Base-by-base conservation (phyloP, 2,797 vertebrate genomes). In the Neoniphon sammara region DNA sequence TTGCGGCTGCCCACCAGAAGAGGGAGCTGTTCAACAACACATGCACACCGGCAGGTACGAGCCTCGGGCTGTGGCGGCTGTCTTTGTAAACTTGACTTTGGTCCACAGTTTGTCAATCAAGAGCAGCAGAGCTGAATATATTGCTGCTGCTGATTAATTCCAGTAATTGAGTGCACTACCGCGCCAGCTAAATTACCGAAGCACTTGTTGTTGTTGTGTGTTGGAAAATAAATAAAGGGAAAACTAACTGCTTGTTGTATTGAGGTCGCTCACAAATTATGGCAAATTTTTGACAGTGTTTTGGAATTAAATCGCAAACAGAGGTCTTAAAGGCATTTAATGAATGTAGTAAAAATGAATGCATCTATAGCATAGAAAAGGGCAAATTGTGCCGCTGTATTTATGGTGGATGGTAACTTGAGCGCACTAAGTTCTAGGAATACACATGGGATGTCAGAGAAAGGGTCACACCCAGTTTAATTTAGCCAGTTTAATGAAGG, bases 11-110 rank as follows among this genome's bases (percentile, higher is more conserved):
- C 20, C 0, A 1, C 86, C 94, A 93, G 87, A 47, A 91, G 94
- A 94, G 93, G 90, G 93, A 42, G 91, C 89, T 94, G 88, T 93
- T 93, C 77, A 78, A 92, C 90, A 93, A 90, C 81, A 75, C 79
- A 94, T 88, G 21, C 30, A 17, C 8, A 34, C 20, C 0, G 0
- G 8, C 2, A 20, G 31, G 57, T 53, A 20, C 21, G 47, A 71
- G 78, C 78, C 65, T 66, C 2, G 1, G 82, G 78, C 59, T 56
- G 14, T 20, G 72, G 83, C 71, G 21, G 57, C 23, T 21, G 76
- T 72, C 86, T 86, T 87, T 87, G 81, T 81, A 88, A 84, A 87
- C 87, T 89, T 91, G 89, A 92, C 91, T 91, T 93, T 89, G 84
- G 87, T 84, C 78, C 82, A 81, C 87, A 79, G 87, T 91, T 92